Percentiles rank a stretch among this genome's conserved stretches.
These are phyloP conservation scores for Sphaerodactylus townsendi DNA, from an alignment of 2,113 vertebrate species.

Conservation along the genomic window DNA sequence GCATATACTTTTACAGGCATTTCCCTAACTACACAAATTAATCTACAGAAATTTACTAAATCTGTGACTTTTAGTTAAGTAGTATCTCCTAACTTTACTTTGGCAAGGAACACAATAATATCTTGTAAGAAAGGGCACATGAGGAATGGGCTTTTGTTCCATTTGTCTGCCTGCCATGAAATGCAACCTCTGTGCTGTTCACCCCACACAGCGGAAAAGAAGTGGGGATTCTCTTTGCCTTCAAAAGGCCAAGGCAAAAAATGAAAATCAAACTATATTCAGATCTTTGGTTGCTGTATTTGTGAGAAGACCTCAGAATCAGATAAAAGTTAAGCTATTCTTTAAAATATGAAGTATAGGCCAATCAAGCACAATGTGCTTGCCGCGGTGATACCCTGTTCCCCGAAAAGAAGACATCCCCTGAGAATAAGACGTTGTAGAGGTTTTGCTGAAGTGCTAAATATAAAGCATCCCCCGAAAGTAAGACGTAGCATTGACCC, in stretches of 20 bases:
- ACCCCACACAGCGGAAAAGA: background rate
- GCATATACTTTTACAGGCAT: background rate
- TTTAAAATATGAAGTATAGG: background rate
- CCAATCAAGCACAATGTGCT: too few relatives aligned
- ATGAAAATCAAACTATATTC: too few relatives aligned
- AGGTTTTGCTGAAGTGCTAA: too few relatives aligned
- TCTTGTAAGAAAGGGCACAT: background rate
- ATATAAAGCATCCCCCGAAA: too few relatives aligned
- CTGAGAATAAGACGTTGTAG: too few relatives aligned
- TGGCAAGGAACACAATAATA: background rate
- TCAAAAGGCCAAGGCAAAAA: background rate
- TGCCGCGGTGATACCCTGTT: too few relatives aligned
- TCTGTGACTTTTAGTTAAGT: background rate
- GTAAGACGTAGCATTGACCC: too few relatives aligned
- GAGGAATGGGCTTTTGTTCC: background rate
- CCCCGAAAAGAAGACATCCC: too few relatives aligned
- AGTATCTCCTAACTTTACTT: background rate
- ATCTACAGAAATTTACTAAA: background rate
- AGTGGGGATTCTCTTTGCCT: background rate
- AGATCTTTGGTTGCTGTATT: too few relatives aligned
- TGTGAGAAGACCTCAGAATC: background rate
- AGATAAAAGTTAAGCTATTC: background rate
- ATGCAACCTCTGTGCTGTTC: background rate
- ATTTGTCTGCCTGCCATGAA: background rate
- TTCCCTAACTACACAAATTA: background rate